Evolutionary conservation across 2,113 vertebrate genomes (phyloP).

Genomic region (Otolemur garnettii): DNA sequence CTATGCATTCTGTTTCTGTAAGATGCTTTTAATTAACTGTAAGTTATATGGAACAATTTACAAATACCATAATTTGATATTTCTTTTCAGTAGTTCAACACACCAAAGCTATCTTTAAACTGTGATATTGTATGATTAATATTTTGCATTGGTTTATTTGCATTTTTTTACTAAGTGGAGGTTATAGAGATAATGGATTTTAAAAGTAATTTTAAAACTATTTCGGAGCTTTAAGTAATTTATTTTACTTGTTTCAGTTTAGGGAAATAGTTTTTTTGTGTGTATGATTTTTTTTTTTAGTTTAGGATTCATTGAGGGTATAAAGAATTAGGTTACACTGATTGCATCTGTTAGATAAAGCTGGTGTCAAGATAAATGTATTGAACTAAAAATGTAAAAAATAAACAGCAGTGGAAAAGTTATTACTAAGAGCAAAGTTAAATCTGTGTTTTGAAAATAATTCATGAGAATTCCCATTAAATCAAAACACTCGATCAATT

Average conservation of each 20-base stretch:
- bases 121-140: constrained; percentile 36
- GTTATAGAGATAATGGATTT: not conserved
- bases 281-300: too few species aligned
- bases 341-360: not conserved
- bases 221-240: constrained; percentile 65
- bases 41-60: constrained; percentile 24
- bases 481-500: constrained; percentile 41
- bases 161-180: constrained; percentile 49
- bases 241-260: constrained; percentile 53
- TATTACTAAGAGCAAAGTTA: constrained; percentile 52
- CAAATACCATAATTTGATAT: constrained; percentile 50
- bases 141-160: constrained; percentile 21
- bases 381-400: constrained; percentile 38
- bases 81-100: constrained; percentile 57
- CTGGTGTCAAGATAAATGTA: constrained; percentile 23
- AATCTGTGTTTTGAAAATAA: constrained; percentile 56
- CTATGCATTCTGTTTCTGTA: constrained; percentile 45
- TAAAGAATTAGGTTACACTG: too few species aligned
- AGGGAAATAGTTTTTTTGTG: not conserved
- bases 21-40: constrained; percentile 56
- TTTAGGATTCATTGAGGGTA: too few species aligned
- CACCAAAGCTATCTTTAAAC: constrained; percentile 23
- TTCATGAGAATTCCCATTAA: constrained; percentile 39
- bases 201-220: constrained; percentile 44
- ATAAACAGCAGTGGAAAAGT: not conserved